These are phyloP conservation scores for Hemithea aestivaria DNA, from an alignment of 2,888 invertebrate genomes.

Conservation along the genomic window DNA sequence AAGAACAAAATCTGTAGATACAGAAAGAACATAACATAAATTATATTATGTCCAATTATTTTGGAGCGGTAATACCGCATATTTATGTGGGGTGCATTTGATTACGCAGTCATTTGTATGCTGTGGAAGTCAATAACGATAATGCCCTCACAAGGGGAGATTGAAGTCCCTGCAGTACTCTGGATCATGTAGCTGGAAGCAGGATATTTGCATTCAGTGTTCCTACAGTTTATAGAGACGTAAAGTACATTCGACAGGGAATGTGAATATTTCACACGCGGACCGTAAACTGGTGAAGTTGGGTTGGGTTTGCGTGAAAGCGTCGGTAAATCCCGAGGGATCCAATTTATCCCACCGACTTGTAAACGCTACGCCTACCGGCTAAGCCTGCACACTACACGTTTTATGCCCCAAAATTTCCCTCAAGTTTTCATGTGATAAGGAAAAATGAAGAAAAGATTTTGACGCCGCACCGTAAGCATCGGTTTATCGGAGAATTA, in stretches of 20 bases:
- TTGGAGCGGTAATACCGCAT: constrained; percentile 3
- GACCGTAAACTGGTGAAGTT: constrained; percentile 45
- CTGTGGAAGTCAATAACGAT: constrained; percentile 25
- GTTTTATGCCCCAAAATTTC: constrained; percentile 51
- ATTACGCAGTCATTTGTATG: constrained; percentile 26
- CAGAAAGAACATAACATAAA: too few species aligned
- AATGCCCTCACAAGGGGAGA: constrained; percentile 18
- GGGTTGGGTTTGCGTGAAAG: constrained; percentile 49
- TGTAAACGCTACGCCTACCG: constrained; percentile 53
- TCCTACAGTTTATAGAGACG: constrained; percentile 26
- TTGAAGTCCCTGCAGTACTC: constrained; percentile 14
- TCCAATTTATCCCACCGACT: constrained; percentile 64
- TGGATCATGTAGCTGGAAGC: constrained; percentile 25
- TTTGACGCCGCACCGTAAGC: constrained; percentile 33
- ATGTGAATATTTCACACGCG: constrained; percentile 59
- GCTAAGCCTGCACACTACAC: constrained; percentile 49
- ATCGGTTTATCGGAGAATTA: constrained; percentile 32
- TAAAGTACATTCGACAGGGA: constrained; percentile 46
- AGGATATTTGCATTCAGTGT: constrained; percentile 28
- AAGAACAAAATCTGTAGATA: too few species aligned
- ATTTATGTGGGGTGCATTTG: constrained; percentile 25
- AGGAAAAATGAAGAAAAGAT: constrained; percentile 43
- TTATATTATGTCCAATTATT: too few species aligned
- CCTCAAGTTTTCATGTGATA: constrained; percentile 47
- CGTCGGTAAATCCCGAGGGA: constrained; percentile 63